A percentile compares a stretch with the other conserved stretches of the same genome.
phyloP scores from a whole-genome alignment of 2,113 vertebrate species.

The Mus spicilegus region DNA sequence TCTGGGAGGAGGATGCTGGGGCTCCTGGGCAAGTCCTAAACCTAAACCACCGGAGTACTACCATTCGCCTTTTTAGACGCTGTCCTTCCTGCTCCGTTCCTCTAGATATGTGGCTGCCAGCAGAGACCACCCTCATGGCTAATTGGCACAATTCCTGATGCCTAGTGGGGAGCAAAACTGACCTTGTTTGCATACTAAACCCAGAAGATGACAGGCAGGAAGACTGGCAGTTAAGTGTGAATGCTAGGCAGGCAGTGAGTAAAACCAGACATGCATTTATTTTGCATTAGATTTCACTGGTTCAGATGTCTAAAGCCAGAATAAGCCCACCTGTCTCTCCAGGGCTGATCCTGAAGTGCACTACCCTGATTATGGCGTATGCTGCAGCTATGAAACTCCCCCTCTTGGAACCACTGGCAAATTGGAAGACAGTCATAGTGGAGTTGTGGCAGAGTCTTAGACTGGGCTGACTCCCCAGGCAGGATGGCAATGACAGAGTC shows the following conservation, averaged over 20 bases:
- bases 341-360: accelerated
- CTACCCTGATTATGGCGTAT: accelerated
- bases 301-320: neutral
- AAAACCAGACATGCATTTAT: constrained; percentile 68
- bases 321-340: neutral
- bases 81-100: neutral
- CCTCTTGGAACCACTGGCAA: accelerated
- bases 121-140: neutral
- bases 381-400: neutral
- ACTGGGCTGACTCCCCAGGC: neutral
- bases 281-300: constrained; percentile 31
- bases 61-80: neutral
- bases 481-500: neutral
- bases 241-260: neutral
- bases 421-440: neutral
- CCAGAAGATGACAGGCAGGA: neutral
- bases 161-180: neutral
- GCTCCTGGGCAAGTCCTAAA: neutral
- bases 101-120: accelerated
- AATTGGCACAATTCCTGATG: neutral
- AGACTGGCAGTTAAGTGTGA: neutral
- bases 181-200: neutral
- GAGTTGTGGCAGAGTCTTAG: neutral
- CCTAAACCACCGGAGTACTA: neutral
- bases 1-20: neutral